phyloP scores from a whole-genome alignment of 2,113 vertebrate species.

The Castor canadensis region DNA sequence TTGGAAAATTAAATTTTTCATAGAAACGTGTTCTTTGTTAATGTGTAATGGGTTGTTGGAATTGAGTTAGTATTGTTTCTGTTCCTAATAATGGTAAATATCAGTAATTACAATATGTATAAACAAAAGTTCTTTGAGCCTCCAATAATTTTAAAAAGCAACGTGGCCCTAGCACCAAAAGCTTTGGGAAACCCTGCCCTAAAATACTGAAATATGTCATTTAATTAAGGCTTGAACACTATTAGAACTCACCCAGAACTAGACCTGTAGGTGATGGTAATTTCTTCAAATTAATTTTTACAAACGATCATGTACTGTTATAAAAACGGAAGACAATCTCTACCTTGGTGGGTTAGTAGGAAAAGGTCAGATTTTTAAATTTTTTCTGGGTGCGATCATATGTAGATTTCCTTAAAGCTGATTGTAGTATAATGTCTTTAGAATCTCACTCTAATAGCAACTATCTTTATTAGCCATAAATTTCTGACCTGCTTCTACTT shows the following conservation, averaged over 20 bases:
- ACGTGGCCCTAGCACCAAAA: constrained; percentile 6
- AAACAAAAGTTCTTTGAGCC: not conserved
- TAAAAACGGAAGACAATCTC: not conserved
- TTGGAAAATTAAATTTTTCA: not conserved
- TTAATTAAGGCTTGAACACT: not conserved
- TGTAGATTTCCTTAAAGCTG: not conserved
- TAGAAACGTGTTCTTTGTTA: not conserved
- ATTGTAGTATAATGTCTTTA: not conserved
- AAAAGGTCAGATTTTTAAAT: constrained; percentile 16
- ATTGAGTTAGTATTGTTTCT: not conserved
- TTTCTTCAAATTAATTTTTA: constrained; percentile 27
- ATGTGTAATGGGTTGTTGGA: not conserved
- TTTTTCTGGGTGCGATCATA: not conserved
- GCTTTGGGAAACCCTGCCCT: not conserved
- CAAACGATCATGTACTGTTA: not conserved
- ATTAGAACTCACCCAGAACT: not conserved
- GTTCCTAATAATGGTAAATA: not conserved
- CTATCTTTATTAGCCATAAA: not conserved
- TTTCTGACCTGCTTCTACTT: not conserved
- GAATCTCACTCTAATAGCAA: constrained; percentile 8
- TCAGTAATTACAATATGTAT: not conserved
- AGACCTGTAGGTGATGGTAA: not conserved
- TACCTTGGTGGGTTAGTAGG: not conserved
- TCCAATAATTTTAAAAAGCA: not conserved
- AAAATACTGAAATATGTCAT: constrained; percentile 7